phyloP scores from a whole-genome alignment of 2,113 vertebrate species.

The Chaenogobius annularis region DNA sequence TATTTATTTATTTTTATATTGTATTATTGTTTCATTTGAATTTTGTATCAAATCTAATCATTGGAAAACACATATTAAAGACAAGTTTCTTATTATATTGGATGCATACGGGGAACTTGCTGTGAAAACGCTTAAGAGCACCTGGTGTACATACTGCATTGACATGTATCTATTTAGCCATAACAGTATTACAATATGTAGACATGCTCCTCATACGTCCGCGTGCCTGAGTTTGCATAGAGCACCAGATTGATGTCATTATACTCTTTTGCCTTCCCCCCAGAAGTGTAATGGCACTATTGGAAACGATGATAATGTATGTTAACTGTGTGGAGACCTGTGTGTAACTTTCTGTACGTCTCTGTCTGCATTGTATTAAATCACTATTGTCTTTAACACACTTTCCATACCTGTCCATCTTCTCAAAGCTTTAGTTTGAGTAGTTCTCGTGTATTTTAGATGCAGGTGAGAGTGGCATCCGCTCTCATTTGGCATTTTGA shows the following conservation, averaged over 20 bases:
- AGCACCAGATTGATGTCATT: conserved; percentile 72
- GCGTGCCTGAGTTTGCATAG: conserved; percentile 75
- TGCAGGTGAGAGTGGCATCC: conserved; percentile 31
- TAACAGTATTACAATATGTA: conserved; percentile 79
- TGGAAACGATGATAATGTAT: conserved; percentile 62
- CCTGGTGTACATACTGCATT: conserved; percentile 74
- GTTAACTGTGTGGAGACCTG: conserved; percentile 62
- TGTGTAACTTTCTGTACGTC: conserved; percentile 73
- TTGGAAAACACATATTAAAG: conserved; percentile 38
- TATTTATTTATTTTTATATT: conserved; percentile 49
- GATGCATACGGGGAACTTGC: conserved; percentile 72
- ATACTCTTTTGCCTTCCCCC: conserved; percentile 66
- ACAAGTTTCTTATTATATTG: conserved; percentile 70
- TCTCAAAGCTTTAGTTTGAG: conserved; percentile 64
- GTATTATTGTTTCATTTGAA: conserved; percentile 22
- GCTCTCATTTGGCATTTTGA: conserved; percentile 51
- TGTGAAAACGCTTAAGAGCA: conserved; percentile 74
- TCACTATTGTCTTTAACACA: conserved; percentile 67
- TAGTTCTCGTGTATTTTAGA: conserved; percentile 64
- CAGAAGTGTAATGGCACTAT: conserved; percentile 69
- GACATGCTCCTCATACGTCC: conserved; percentile 69
- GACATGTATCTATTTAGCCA: conserved; percentile 77
- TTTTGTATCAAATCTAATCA: conserved; percentile 46
- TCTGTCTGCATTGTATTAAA: conserved; percentile 76
- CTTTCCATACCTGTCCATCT: conserved; percentile 75